Evolutionary conservation across 64 coral and sea anemone genomes (phyloP).

Genomic region (Acropora tenuis): DNA sequence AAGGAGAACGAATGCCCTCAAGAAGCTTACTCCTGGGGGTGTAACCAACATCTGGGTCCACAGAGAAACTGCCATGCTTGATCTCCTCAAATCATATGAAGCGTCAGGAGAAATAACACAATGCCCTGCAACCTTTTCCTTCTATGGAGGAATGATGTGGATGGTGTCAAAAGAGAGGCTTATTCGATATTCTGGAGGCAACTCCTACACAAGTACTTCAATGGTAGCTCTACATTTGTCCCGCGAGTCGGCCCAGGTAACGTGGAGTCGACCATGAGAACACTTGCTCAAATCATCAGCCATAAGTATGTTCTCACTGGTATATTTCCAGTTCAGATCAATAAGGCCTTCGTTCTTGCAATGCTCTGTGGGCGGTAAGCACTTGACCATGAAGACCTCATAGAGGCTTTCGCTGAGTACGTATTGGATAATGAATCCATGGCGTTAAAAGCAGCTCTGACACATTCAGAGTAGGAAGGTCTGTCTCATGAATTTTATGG

Average conservation of each 20-base stretch:
- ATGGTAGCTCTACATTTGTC: slow-evolving; percentile 53
- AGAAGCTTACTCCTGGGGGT: too few relatives aligned
- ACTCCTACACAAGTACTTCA: slow-evolving; percentile 42
- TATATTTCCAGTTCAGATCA: slow-evolving; percentile 62
- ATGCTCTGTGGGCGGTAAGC: slow-evolving; percentile 44
- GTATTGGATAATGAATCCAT: slow-evolving; percentile 49
- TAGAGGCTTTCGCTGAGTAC: slow-evolving; percentile 51
- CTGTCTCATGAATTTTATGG: neutral
- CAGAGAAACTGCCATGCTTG: too few relatives aligned
- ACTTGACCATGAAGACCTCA: slow-evolving; percentile 50
- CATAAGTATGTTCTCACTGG: slow-evolving; percentile 63
- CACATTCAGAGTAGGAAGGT: neutral
- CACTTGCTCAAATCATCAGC: slow-evolving; percentile 58
- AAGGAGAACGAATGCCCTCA: too few relatives aligned
- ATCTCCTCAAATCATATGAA: neutral
- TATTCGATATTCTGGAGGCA: slow-evolving; percentile 57
- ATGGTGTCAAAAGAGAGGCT: slow-evolving; percentile 48
- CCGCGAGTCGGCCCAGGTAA: slow-evolving; percentile 41
- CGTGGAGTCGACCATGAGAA: slow-evolving; percentile 14
- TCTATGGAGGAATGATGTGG: slow-evolving; percentile 50
- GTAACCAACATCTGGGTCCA: too few relatives aligned
- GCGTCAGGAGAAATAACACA: neutral
- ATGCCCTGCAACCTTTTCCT: neutral
- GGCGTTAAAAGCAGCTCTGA: neutral
- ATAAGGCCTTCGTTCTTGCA: slow-evolving; percentile 50